Base-by-base conservation (phyloP, 2,797 vertebrate species). In the Pseudopleuronectes americanus region DNA sequence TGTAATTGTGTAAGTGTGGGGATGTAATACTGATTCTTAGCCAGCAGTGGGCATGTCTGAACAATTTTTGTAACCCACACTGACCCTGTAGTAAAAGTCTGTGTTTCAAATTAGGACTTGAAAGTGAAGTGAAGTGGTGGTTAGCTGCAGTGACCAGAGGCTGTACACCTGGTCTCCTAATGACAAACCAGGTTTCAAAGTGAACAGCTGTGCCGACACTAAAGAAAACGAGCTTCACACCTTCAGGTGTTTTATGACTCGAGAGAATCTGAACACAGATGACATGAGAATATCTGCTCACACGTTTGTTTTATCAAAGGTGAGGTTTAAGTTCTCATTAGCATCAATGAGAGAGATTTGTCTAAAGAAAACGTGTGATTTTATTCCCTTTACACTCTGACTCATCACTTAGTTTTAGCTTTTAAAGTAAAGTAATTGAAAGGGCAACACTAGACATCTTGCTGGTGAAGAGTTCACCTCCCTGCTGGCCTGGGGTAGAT, bases 11-110 rank as follows among this genome's bases (percentile, higher is more conserved):
- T 31, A 5, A 8, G 5, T 10, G 33, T 8, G 17, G 16, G 17
- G 41, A 14, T 90, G 89, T 64, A 90, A 26, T 89, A 57, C 82
- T 64, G 45, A 68, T 55, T 58, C 21, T 65, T 10, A 48, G 43
- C 92, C 92, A 91, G 87, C 75, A 93, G 92, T 77, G 88, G 90
- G 92, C 92, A 92, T 89, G 70, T 75, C 80, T n/a, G 59, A 82
- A 77, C 90, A 1, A 74, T 74, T 56, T 82, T 84, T 77, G 26
- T 24, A 45, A 58, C 41, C 21, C 26, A 23, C 14, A 64, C 43
- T 24, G 33, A 53, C 26, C 24, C 53, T 51, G 68, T 47, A 64
- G 59, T 47, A 55, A 33, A 57, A 74, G 55, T 3, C 22, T 17
- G 22, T 43, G 53, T 28, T 31, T 70, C 63, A 61, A 43, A 48